phyloP scores from a whole-genome alignment of 1,140 invertebrate species.

The Gonatopus flavifemur region DNA sequence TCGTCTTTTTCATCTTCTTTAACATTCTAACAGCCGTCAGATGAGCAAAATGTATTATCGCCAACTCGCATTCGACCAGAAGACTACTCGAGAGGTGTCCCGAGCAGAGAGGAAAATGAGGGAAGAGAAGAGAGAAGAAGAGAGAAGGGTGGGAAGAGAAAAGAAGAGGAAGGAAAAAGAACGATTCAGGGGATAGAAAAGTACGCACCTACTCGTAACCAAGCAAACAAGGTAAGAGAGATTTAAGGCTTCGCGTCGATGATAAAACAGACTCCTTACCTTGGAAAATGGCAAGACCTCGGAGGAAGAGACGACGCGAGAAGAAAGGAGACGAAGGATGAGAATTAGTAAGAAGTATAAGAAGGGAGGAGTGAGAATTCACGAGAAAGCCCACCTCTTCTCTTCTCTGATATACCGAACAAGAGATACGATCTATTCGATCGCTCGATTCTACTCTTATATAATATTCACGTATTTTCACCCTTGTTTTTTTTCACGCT shows the following conservation, averaged over 20 bases:
- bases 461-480: too few relatives aligned
- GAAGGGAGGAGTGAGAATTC: too few relatives aligned
- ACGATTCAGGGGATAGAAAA: too few relatives aligned
- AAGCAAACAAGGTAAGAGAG: slow-evolving; percentile 21
- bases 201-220: too few relatives aligned
- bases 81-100: background rate
- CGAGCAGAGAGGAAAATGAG: slow-evolving; percentile 7
- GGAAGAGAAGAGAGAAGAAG: slow-evolving; percentile 8
- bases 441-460: background rate
- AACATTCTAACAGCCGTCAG: slow-evolving; percentile 51
- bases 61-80: slow-evolving; percentile 27
- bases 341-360: too few relatives aligned
- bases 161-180: slow-evolving; percentile 2
- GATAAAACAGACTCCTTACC: slow-evolving; percentile 38
- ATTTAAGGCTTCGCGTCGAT: slow-evolving; percentile 31
- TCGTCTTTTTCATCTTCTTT: too few relatives aligned
- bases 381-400: slow-evolving; percentile 26
- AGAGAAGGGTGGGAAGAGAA: slow-evolving; percentile 1
- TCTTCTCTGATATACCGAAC: slow-evolving; percentile 1
- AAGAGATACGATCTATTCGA: slow-evolving; percentile 22
- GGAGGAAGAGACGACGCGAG: too few relatives aligned
- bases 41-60: slow-evolving; percentile 52
- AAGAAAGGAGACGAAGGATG: too few relatives aligned
- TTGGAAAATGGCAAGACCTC: slow-evolving; percentile 30
- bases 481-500: too few relatives aligned